These are phyloP conservation scores for Cheilosia variabilis DNA, from an alignment of 2,888 invertebrate species.

Conservation along the genomic window DNA sequence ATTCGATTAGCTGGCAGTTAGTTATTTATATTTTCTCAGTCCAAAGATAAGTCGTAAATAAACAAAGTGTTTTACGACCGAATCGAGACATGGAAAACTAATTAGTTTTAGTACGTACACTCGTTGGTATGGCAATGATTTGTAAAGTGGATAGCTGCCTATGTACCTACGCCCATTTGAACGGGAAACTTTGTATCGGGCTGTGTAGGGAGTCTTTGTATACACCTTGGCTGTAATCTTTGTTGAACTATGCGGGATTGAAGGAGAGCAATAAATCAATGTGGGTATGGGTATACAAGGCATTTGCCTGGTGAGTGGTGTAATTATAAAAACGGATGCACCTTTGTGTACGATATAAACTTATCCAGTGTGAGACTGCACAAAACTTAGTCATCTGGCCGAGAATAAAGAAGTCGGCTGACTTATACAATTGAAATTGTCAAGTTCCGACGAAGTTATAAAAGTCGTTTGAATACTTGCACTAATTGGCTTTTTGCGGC, in stretches of 20 bases:
- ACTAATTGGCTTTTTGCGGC: no score
- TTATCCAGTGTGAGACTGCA: no score
- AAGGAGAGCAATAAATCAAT: constrained; percentile 1
- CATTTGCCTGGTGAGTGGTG: background rate
- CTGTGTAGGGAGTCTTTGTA: background rate
- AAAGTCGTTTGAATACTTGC: no score
- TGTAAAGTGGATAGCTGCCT: constrained; percentile 6
- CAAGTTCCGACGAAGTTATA: no score
- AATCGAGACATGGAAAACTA: constrained; percentile 39
- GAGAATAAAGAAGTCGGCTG: no score
- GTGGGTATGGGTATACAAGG: background rate
- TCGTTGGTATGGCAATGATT: constrained; percentile 1
- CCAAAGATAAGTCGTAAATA: constrained; percentile 46
- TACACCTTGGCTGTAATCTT: background rate
- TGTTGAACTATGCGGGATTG: background rate
- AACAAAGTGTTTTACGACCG: constrained; percentile 55
- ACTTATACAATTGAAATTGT: no score
- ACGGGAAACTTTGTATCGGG: background rate
- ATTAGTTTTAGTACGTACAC: constrained; percentile 25
- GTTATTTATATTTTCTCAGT: constrained; percentile 34
- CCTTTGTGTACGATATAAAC: background rate
- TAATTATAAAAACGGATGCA: constrained; percentile 1
- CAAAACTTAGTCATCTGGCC: no score
- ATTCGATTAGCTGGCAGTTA: constrained; percentile 50
- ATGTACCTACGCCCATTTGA: background rate